phyloP scores from a whole-genome alignment of 2,797 vertebrate genomes.

The Prunella strophiata region DNA sequence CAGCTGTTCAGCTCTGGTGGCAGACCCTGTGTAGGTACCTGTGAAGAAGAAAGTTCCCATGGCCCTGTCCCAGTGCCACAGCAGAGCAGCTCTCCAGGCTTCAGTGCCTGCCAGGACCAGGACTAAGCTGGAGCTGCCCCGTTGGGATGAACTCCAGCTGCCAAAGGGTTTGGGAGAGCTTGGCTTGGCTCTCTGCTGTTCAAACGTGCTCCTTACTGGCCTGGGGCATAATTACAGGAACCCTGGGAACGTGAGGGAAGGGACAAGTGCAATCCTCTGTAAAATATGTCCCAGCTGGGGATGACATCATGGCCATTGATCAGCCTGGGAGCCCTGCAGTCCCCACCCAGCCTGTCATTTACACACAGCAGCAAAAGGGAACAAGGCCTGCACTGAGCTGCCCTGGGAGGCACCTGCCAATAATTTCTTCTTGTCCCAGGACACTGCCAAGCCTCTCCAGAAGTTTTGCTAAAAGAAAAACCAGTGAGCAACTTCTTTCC shows the following conservation, averaged over 20 bases:
- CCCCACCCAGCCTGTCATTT: not conserved
- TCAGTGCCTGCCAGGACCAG: not conserved
- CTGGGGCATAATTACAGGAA: not conserved
- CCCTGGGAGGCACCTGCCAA: not conserved
- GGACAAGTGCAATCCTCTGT: not conserved
- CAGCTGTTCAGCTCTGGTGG: no score
- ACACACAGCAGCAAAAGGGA: not conserved
- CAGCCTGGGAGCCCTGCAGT: not conserved
- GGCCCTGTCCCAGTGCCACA: not conserved
- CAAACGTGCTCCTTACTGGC: not conserved
- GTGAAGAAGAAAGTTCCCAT: not conserved
- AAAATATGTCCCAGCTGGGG: not conserved
- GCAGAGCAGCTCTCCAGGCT: not conserved
- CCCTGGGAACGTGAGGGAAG: not conserved
- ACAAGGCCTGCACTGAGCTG: not conserved
- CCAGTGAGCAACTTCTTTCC: not conserved
- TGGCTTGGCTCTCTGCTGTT: not conserved
- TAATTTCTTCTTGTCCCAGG: not conserved
- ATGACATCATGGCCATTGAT: not conserved
- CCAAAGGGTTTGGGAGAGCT: accelerated
- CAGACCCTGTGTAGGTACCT: not conserved
- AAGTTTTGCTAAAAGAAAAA: not conserved
- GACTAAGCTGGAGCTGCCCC: not conserved
- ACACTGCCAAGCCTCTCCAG: not conserved
- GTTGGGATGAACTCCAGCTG: accelerated